Evolutionary conservation across 2,888 invertebrate genomes (phyloP), one percentile per base, ranked within the genome.

Genomic region (Tillus elongatus): DNA sequence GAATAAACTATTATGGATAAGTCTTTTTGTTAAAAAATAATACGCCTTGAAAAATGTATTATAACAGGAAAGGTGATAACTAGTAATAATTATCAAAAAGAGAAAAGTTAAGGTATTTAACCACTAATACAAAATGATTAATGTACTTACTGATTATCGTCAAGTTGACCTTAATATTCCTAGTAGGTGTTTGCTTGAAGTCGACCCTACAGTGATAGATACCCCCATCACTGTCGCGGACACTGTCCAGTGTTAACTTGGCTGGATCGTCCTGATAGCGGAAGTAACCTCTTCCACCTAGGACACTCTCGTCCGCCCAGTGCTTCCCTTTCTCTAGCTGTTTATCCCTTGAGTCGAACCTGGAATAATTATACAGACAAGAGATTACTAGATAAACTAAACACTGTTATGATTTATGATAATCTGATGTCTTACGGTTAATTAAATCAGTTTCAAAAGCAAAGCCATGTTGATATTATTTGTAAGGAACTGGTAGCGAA

Each of bases 181-280:
- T 76, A 2, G 90, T 91, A 1, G 89, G 90, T 8, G 88, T 85
- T 62, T 85, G 83, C 61, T 82, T 83, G 70, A 90, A 91, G 70
- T 91, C 91, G 3, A 90, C 88, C 41, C 91, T 72, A 67, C 91
- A 91, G 43, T 88, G 74, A 68, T 90, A 90, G 43, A 86, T 72
- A 9, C 88, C 90, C 2, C 79, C 82, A 58, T 91, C 90, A 28
- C 71, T 70, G 43, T 81, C 79, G 36, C 75, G 71, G 35, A 87
- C 82, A 52, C 74, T 75, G 60, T 84, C 81, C 40, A 89, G 72
- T 49, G 79, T 78, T 46, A 90, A 72, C 44, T 79, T 80, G 2
- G 88, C 83, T 2, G 87, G 84, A 15, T 73, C 75, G 24, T 81
- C 81, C 30, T 78, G 73, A 34, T 81, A 79, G 39, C 79, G 71